These are phyloP conservation scores for Episyrphus balteatus DNA, from an alignment of 1,140 invertebrate species.

Conservation along the genomic window DNA sequence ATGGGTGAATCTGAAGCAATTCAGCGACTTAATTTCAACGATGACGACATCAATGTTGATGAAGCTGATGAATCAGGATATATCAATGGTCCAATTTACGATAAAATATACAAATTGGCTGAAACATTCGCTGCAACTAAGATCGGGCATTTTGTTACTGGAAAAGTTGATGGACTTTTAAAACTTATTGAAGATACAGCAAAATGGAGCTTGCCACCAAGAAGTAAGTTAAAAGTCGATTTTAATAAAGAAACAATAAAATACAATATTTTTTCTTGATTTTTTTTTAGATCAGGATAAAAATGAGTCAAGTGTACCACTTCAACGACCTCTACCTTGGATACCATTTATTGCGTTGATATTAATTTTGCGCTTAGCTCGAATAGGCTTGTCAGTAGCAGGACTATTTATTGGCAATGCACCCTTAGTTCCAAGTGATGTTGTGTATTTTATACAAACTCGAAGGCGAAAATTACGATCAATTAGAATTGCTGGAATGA, in stretches of 20 bases:
- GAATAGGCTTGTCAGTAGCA: constrained; percentile 26
- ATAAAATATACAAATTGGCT: constrained; percentile 16
- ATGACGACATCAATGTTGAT: constrained; percentile 12
- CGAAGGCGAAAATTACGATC: constrained; percentile 26
- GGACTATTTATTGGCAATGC: constrained; percentile 25
- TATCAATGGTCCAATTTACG: constrained; percentile 11
- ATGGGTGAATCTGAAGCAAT: no score
- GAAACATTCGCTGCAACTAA: constrained; percentile 24
- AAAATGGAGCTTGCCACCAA: constrained; percentile 29
- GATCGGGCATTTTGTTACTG: constrained; percentile 23
- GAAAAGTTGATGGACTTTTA: constrained; percentile 18
- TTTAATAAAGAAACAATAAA: neutral
- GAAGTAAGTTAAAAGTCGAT: constrained; percentile 8
- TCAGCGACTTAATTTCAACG: no score
- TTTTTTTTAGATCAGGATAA: constrained; percentile 11
- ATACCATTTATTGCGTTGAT: constrained; percentile 24
- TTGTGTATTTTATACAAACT: constrained; percentile 31
- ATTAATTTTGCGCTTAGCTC: constrained; percentile 20
- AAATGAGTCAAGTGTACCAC: neutral
- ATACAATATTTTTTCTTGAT: no score
- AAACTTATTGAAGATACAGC: constrained; percentile 27
- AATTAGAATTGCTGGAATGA: constrained; percentile 22
- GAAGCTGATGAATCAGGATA: constrained; percentile 22
- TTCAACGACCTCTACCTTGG: constrained; percentile 29
- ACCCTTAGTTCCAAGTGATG: constrained; percentile 17